Evolutionary conservation across 1,140 invertebrate genomes (phyloP), one percentile per base, ranked within the genome.

Genomic region (Cydia amplana): DNA sequence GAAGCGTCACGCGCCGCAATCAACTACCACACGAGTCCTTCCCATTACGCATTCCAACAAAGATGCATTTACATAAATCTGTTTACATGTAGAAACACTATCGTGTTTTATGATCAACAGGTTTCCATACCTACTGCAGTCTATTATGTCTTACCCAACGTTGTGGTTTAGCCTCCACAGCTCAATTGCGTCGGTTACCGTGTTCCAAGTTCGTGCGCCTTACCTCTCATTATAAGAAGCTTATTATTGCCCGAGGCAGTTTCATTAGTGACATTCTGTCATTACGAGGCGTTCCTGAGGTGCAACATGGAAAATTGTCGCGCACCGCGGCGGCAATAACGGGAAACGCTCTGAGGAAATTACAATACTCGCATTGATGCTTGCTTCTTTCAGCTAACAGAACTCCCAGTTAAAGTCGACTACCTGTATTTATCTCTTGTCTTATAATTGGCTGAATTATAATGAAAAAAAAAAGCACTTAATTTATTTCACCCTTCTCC

Each of bases 231-330:
- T 87, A 87, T 78, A 76, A 83, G 84, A 85, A 84, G 82, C 81
- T 80, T 81, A 80, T 83, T 81, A 83, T 83, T 78, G 74, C 79
- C 77, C 73, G 46, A 51, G 80, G 77, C 81, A 82, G 82, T 87
- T 88, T 87, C 83, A 85, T 88, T 88, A 87, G 79, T 79, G 82
- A 81, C 81, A 75, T 84, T 84, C 82, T 83, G 83, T 86, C 81
- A 88, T 90, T 89, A 86, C 79, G 73, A 80, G 82, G 79, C 79
- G 79, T 82, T 81, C 78, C 79, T 74, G 80, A 85, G 83, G 83
- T 85, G 86, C 83, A 80, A 81, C 81, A 78, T 83, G 83, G 87
- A 85, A 89, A 84, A 88, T 87, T 87, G 87, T 89, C 86, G 83
- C 80, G 83, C 80, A 46, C 79, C 65, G 87, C 88, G 83, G 86